A percentile compares a stretch with the other conserved stretches of the same genome.
phyloP scores from a whole-genome alignment of 2,113 vertebrate species.

The Prionailurus bengalensis region DNA sequence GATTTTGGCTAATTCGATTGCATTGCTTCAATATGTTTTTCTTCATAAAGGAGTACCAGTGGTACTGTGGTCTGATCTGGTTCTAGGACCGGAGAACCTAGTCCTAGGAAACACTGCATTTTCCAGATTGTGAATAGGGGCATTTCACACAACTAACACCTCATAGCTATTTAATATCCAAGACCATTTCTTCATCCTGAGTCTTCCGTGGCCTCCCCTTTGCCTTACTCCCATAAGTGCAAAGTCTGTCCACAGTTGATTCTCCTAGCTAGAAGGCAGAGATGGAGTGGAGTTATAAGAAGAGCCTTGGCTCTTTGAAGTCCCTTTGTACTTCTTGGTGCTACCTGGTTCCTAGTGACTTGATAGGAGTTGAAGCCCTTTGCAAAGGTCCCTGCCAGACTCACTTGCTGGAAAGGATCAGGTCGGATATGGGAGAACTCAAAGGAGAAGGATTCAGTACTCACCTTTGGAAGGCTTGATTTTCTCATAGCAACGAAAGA shows the following conservation, averaged over 20 bases:
- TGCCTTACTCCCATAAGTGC: not conserved
- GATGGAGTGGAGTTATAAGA: not conserved
- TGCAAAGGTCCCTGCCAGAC: not conserved
- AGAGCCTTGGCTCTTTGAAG: not conserved
- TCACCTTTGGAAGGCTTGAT: slow-evolving; percentile 79
- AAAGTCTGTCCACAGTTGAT: not conserved
- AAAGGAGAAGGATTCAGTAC: not conserved
- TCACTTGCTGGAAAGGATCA: not conserved
- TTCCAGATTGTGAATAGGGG: not conserved
- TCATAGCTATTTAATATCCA: not conserved
- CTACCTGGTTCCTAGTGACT: not conserved
- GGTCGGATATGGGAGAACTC: not conserved
- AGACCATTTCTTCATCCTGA: not conserved
- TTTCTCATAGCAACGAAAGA: slow-evolving; percentile 87
- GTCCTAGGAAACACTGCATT: not conserved
- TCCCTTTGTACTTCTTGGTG: not conserved
- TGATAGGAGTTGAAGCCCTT: not conserved
- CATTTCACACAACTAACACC: not conserved
- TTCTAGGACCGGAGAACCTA: not conserved
- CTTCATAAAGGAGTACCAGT: not conserved
- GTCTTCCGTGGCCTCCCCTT: not conserved
- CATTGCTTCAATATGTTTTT: not conserved
- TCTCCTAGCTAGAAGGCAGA: not conserved
- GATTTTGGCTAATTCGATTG: not conserved
- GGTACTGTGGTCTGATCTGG: not conserved